These are phyloP conservation scores for Heteromyza rotundicornis DNA, from an alignment of 2,888 invertebrate species.

Conservation along the genomic window DNA sequence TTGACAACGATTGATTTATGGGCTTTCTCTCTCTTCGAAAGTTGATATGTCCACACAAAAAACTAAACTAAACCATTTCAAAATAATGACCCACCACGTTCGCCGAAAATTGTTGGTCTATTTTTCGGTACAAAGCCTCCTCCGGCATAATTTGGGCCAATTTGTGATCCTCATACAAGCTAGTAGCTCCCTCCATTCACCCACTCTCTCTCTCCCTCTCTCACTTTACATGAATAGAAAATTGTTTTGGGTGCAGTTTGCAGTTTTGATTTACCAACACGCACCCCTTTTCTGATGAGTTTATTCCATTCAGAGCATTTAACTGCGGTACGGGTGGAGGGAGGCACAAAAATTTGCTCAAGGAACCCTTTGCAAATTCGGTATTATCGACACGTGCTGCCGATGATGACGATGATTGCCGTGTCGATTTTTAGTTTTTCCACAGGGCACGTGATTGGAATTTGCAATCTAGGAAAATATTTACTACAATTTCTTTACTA, in stretches of 20 bases:
- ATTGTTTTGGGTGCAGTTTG: constrained; percentile 14
- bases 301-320: background rate
- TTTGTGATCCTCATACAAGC: too few species aligned
- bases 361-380: constrained; percentile 23
- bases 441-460: constrained; percentile 23
- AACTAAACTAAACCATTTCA: background rate
- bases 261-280: constrained; percentile 15
- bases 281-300: background rate
- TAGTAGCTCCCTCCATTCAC: too few species aligned
- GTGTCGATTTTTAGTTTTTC: constrained; percentile 22
- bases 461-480: constrained; percentile 13
- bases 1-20: background rate
- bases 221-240: constrained; percentile 1
- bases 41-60: background rate
- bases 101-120: too few species aligned
- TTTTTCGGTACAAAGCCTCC: too few species aligned
- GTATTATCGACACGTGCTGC: constrained; percentile 28
- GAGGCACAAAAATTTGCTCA: background rate
- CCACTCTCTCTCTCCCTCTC: too few species aligned
- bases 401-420: constrained; percentile 25
- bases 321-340: background rate
- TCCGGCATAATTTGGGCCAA: too few species aligned
- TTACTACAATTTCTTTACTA: background rate
- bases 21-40: background rate
- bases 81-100: too few species aligned